Percentiles rank a stretch among this genome's conserved stretches.
phyloP scores from a whole-genome alignment of 2,113 vertebrate species.

The Neotoma lepida region DNA sequence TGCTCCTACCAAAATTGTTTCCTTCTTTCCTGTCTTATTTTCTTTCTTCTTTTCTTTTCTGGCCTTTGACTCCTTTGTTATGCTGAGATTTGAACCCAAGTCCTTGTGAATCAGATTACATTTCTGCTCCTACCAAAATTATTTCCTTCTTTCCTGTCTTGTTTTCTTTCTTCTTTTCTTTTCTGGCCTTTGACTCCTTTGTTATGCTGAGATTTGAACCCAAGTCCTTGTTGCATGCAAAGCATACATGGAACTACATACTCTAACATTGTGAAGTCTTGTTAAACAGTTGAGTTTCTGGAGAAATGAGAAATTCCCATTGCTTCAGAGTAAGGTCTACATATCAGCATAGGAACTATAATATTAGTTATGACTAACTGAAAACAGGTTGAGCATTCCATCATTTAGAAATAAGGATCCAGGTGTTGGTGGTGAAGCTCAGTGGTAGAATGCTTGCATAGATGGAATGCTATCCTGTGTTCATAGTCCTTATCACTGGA shows the following conservation, averaged over 20 bases:
- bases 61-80: neutral
- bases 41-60: neutral
- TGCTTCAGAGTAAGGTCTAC: slow-evolving; percentile 45
- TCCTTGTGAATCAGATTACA: slow-evolving; percentile 8
- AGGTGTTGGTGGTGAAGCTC: no score
- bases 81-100: neutral
- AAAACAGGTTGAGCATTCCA: slow-evolving; percentile 15
- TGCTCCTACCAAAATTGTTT: neutral
- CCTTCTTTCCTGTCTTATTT: neutral
- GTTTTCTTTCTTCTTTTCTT: neutral
- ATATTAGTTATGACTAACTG: slow-evolving; percentile 31
- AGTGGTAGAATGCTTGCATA: neutral
- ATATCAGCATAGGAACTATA: slow-evolving; percentile 22
- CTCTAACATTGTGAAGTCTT: neutral
- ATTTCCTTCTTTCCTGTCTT: neutral
- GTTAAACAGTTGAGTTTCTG: slow-evolving; percentile 49
- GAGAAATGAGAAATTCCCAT: slow-evolving; percentile 42
- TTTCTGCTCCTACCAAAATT: slow-evolving; percentile 17
- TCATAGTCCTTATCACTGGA: neutral
- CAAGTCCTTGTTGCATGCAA: neutral
- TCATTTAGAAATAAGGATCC: slow-evolving; percentile 18
- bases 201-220: neutral
- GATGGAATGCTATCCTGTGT: neutral
- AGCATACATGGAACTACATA: neutral
- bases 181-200: neutral